phyloP scores from a whole-genome alignment of 2,113 vertebrate genomes.

The Alectura lathami region DNA sequence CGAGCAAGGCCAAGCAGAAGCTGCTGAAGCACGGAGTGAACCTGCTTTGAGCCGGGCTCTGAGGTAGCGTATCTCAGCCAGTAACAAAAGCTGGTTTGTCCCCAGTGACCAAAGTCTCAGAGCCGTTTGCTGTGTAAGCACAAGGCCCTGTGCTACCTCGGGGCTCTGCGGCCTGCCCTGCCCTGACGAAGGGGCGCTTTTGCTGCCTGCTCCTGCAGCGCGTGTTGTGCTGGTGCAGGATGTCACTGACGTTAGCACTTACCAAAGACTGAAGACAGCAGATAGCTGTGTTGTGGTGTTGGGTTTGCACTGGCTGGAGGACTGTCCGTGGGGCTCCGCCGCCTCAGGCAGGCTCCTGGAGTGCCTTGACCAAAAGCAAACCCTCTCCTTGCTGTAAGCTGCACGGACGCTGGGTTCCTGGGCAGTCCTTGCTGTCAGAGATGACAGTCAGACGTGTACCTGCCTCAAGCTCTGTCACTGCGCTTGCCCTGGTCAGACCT shows the following conservation, averaged over 20 bases:
- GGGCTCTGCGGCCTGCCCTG: neutral
- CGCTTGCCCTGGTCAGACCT: neutral
- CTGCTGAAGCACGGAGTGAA: conserved; percentile 94
- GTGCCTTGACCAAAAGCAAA: neutral
- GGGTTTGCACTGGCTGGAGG: neutral
- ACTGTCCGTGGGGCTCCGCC: neutral
- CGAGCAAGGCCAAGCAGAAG: conserved; percentile 87
- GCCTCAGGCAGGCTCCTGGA: neutral
- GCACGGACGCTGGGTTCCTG: accelerated
- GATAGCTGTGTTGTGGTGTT: accelerated
- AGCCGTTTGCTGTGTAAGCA: accelerated
- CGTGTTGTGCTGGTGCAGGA: accelerated
- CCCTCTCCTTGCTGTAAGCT: neutral
- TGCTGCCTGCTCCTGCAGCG: neutral
- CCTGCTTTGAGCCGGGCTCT: conserved; percentile 79
- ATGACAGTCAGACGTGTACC: neutral
- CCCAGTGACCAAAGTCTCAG: neutral
- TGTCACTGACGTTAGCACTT: neutral
- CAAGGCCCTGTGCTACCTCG: neutral
- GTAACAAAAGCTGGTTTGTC: accelerated
- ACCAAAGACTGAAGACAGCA: neutral
- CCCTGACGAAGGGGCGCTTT: neutral
- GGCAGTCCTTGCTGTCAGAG: neutral
- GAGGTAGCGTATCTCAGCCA: accelerated
- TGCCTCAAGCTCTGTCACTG: neutral